Conservation (phyloP, 2,113 vertebrate genomes). For the Nothocercus julius region DNA sequence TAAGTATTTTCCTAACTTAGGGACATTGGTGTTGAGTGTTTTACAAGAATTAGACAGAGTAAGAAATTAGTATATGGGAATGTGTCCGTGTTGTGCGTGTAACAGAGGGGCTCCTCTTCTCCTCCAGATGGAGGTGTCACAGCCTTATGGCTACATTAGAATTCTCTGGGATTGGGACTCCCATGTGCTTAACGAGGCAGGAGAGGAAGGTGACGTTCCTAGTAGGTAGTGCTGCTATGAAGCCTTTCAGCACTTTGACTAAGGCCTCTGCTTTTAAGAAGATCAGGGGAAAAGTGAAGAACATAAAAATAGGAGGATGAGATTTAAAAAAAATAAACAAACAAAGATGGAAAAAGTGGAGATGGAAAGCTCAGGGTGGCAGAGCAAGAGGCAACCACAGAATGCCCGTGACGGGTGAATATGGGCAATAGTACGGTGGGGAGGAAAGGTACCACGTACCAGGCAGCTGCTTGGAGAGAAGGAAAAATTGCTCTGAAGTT, state of each 20-base stretch:
- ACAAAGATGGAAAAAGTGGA: not conserved
- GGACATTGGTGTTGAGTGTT: not conserved
- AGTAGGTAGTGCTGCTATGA: not conserved
- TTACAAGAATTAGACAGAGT: not conserved
- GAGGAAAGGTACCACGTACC: not conserved
- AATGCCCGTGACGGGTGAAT: not conserved
- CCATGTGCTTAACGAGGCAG: fast-evolving
- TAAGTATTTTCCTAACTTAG: not conserved
- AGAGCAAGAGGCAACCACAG: fast-evolving
- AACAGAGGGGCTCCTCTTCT: not conserved
- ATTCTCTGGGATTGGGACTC: not conserved
- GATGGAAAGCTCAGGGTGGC: not conserved
- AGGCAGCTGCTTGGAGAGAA: not conserved
- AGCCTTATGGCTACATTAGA: not conserved
- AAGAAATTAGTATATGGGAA: not conserved
- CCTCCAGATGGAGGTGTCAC: not conserved
- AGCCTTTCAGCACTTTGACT: not conserved
- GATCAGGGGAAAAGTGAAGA: not conserved
- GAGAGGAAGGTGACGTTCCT: not conserved
- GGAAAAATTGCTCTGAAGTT: not conserved
- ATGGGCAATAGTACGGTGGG: fast-evolving
- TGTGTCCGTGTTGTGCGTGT: not conserved
- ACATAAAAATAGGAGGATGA: not conserved
- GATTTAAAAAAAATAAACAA: not conserved
- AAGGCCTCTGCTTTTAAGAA: not conserved